Percentiles rank a stretch among this genome's conserved stretches.
These are phyloP conservation scores for Heliconius hermathena DNA, from an alignment of 1,140 invertebrate genomes.

Conservation along the genomic window DNA sequence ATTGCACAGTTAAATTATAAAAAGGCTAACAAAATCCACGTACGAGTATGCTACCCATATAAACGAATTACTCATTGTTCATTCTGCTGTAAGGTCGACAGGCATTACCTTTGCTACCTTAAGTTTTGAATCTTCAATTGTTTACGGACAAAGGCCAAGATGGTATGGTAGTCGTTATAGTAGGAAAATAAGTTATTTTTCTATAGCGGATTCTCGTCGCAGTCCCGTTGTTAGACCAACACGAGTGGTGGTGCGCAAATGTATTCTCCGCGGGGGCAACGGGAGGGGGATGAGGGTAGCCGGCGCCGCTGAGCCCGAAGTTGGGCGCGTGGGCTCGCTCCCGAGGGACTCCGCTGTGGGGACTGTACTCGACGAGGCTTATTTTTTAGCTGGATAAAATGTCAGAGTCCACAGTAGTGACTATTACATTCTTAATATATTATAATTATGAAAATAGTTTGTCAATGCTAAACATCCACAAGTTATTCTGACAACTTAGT, in stretches of 20 bases:
- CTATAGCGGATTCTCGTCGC: conserved; percentile 66
- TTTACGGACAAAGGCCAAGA: conserved; percentile 25
- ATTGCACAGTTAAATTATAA: conserved; percentile 14
- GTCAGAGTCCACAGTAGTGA: not conserved
- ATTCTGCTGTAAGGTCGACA: conserved; percentile 29
- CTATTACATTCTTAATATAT: not conserved
- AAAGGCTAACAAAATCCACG: not conserved
- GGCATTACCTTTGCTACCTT: conserved; percentile 31
- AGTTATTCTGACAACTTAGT: conserved; percentile 65
- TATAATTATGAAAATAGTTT: conserved; percentile 6
- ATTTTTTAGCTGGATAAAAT: conserved; percentile 2
- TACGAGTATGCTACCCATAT: not conserved
- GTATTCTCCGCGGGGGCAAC: conserved; percentile 73
- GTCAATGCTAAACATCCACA: conserved; percentile 49
- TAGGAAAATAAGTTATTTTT: conserved; percentile 76
- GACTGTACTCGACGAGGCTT: conserved; percentile 61
- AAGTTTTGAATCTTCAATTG: conserved; percentile 52
- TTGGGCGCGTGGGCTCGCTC: conserved; percentile 76
- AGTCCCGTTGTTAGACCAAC: conserved; percentile 75
- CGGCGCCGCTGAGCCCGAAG: conserved; percentile 73
- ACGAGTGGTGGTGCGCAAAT: conserved; percentile 77
- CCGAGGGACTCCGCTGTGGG: conserved; percentile 62
- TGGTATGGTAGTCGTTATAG: conserved; percentile 30
- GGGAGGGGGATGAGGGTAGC: conserved; percentile 52
- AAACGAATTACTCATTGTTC: conserved; percentile 66